A percentile compares a stretch with the other conserved stretches of the same genome.
These are phyloP conservation scores for Pyxicephalus adspersus DNA, from an alignment of 2,113 vertebrate genomes.

Conservation along the genomic window DNA sequence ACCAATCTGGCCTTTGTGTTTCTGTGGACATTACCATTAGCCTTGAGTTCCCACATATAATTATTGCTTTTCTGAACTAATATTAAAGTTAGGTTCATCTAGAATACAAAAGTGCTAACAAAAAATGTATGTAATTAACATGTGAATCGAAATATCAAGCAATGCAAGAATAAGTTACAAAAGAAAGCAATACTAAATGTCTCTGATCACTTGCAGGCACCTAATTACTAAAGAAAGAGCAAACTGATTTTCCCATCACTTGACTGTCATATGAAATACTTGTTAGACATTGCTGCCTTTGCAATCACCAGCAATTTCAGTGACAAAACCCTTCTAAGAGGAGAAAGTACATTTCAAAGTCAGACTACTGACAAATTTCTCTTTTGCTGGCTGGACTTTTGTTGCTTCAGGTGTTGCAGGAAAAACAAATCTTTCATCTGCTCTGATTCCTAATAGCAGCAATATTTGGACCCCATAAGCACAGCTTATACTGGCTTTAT, in stretches of 20 bases:
- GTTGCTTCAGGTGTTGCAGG: constrained; percentile 69
- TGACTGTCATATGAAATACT: constrained; percentile 51
- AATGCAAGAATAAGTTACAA: too few species aligned
- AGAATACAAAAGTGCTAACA: too few species aligned
- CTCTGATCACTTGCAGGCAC: constrained; percentile 19
- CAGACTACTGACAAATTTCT: constrained; percentile 58
- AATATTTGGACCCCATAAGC: constrained; percentile 66
- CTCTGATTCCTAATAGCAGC: constrained; percentile 61
- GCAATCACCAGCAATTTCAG: constrained; percentile 62
- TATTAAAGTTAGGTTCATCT: too few species aligned
- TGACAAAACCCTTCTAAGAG: constrained; percentile 63
- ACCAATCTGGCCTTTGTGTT: too few species aligned
- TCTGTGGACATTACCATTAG: too few species aligned
- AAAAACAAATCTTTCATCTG: constrained; percentile 67
- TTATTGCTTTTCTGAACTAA: too few species aligned
- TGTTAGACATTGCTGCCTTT: constrained; percentile 45
- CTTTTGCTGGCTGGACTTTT: constrained; percentile 60
- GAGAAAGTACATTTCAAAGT: constrained; percentile 69
- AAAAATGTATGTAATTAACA: too few species aligned
- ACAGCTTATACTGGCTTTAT: constrained; percentile 61
- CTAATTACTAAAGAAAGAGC: constrained; percentile 54
- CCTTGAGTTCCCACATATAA: too few species aligned
- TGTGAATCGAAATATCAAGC: too few species aligned
- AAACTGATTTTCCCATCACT: constrained; percentile 48
- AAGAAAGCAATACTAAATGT: background rate